phyloP scores from a whole-genome alignment of 2,797 vertebrate genomes.

The Sebastes alutus region DNA sequence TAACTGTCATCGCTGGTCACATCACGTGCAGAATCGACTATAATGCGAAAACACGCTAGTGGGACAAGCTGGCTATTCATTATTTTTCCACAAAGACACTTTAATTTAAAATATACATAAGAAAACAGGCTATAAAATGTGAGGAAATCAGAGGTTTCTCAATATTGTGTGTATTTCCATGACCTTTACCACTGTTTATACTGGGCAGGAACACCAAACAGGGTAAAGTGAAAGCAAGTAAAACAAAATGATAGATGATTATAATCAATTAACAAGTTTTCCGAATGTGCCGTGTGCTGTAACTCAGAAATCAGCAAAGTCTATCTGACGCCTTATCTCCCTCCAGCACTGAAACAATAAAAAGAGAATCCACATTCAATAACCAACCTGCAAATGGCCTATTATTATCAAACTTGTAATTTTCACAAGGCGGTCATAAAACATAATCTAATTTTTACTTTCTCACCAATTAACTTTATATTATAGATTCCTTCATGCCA shows the following conservation, averaged over 20 bases:
- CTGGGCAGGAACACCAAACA: neutral
- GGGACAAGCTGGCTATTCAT: neutral
- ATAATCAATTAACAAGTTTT: conserved; percentile 35
- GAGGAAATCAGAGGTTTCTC: neutral
- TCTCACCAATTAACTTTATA: conserved; percentile 78
- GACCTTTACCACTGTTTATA: conserved; percentile 3
- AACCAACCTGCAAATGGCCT: conserved; percentile 77
- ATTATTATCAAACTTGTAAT: conserved; percentile 82
- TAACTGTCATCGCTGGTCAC: neutral
- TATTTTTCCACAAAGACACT: neutral
- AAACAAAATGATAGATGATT: conserved; percentile 16
- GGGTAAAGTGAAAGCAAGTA: neutral
- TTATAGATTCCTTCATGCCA: conserved; percentile 70
- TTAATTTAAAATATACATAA: neutral
- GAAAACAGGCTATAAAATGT: neutral
- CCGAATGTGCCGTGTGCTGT: conserved; percentile 38
- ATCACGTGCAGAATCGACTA: neutral
- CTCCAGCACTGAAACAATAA: conserved; percentile 78
- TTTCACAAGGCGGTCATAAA: conserved; percentile 78
- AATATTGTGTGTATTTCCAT: neutral
- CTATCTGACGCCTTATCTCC: conserved; percentile 52
- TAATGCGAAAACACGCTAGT: neutral
- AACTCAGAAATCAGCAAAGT: conserved; percentile 42
- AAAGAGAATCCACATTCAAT: conserved; percentile 76
- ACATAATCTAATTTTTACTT: conserved; percentile 78